Evolutionary conservation across 2,113 vertebrate species (phyloP), one percentile per base, ranked within the genome.

Genomic region (Vombatus ursinus): DNA sequence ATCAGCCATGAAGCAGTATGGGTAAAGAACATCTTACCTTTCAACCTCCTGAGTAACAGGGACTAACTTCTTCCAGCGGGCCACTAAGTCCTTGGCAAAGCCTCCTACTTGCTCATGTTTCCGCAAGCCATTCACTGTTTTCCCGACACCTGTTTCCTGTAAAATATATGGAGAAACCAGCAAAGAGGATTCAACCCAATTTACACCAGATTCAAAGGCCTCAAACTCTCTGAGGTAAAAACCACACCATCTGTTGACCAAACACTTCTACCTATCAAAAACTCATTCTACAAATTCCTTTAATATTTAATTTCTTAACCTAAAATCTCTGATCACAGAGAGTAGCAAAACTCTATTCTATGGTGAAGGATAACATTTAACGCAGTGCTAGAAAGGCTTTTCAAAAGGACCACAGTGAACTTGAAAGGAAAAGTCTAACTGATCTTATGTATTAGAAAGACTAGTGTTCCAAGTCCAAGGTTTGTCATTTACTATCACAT

Each of bases 1-100:
- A 52, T 54, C 44, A 48, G 93, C 14, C 47, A 50, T 24, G 61
- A 84, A 84, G 19, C 8, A 50, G 25, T 91, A 26, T 52, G 37
- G n/a, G n/a, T 84, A 84, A 77, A 92, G 23, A 92, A 48, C n/a
- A 92, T 0, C 2, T 97, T 89, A 99, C 99, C 99, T 98, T 68
- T 99, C 99, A 50, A 98, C 94, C 96, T 99, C 98, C 48, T 99
- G 99, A 25, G 99, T 98, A 96, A 99, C 99, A 0, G 99, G 99
- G 97, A 99, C 99, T 94, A 99, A 98, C 97, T 99, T 99, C 99
- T 99, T 99, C 99, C 99, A 99, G 97, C 99, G 99, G 94, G 99
- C 99, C 57, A 99, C 99, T 0, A 99, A 98, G 96, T 98, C 98
- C 98, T 99, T 99, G 0, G 99, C 99, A 61, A 99, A 97, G 23